Evolutionary conservation across 2,797 vertebrate genomes (phyloP).

Genomic region (Tadarida brasiliensis): DNA sequence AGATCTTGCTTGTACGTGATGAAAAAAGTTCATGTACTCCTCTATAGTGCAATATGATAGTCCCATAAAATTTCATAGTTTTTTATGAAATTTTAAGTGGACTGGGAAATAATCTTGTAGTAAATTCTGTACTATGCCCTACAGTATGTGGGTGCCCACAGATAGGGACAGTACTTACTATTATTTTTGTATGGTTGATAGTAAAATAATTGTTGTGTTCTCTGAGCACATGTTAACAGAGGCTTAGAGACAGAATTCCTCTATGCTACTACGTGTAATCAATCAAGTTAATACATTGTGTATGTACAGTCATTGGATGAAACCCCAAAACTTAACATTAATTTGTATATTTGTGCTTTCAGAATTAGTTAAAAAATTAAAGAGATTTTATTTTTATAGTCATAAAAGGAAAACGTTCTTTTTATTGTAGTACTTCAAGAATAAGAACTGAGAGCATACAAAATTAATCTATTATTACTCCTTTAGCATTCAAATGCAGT

Average conservation of each 20-base stretch:
- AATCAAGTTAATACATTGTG: neutral
- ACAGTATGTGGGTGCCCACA: neutral
- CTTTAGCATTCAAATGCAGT: conserved; percentile 9
- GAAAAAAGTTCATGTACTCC: neutral
- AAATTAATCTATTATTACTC: conserved; percentile 33
- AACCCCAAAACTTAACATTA: conserved; percentile 2
- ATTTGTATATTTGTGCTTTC: neutral
- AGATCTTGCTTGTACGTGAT: neutral
- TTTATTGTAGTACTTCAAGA: neutral
- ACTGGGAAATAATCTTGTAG: neutral
- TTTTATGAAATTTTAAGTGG: neutral
- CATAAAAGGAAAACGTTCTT: conserved; percentile 25
- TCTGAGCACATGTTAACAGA: conserved; percentile 28
- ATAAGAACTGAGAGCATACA: conserved; percentile 33
- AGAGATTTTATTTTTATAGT: conserved; percentile 37
- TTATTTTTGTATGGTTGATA: conserved; percentile 4
- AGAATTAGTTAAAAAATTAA: neutral
- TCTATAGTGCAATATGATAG: neutral
- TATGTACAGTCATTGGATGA: neutral
- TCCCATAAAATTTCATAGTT: neutral
- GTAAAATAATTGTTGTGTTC: conserved; percentile 57
- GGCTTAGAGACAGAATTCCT: neutral
- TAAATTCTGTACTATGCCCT: neutral
- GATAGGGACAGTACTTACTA: neutral
- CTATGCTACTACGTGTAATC: neutral